Evolutionary conservation across 2,113 vertebrate genomes (phyloP).

Genomic region (Hyaena hyaena): DNA sequence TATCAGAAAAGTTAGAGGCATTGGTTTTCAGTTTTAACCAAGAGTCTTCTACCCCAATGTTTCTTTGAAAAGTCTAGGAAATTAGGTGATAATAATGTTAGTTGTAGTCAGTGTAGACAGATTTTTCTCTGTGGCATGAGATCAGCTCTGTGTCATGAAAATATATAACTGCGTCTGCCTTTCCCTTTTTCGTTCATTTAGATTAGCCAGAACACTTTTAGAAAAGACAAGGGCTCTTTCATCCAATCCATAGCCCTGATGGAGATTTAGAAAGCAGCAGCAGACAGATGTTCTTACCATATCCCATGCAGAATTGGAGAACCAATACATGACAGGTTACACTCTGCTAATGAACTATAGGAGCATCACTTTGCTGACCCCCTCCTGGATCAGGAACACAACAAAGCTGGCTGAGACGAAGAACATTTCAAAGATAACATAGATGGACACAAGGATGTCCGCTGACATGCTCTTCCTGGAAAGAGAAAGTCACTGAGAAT

Average conservation of each 20-base stretch:
- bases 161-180: background rate
- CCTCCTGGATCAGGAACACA: constrained; percentile 95
- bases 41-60: background rate
- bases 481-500: background rate
- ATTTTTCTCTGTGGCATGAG: background rate
- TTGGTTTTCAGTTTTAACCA: background rate
- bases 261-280: background rate
- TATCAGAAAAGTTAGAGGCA: background rate
- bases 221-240: background rate
- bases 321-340: constrained; percentile 92
- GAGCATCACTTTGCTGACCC: constrained; percentile 94
- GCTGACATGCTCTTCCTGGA: constrained; percentile 95
- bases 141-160: background rate
- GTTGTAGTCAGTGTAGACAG: background rate
- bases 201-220: background rate
- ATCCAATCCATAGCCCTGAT: background rate
- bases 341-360: constrained; percentile 96
- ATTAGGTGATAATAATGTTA: background rate
- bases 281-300: constrained; percentile 88
- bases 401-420: constrained; percentile 97
- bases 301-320: constrained; percentile 94
- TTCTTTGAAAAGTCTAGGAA: background rate
- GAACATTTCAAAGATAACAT: constrained; percentile 97
- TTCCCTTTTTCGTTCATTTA: background rate
- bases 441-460: constrained; percentile 95